phyloP scores from a whole-genome alignment of 2,113 vertebrate species.

The Regulus satrapa region DNA sequence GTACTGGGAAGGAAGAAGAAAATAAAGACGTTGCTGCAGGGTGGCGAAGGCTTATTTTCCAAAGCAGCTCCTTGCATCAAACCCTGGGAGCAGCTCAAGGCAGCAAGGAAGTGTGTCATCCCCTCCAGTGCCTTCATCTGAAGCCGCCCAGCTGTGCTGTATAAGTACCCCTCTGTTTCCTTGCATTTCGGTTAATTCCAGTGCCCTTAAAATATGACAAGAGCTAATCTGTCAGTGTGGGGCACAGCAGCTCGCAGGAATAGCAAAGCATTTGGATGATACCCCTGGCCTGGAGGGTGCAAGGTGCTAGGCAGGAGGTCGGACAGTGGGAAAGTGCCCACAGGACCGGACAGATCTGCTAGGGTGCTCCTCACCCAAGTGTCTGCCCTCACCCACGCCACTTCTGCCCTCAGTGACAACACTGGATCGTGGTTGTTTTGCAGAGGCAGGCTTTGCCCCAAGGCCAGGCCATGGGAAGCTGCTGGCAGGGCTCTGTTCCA shows the following conservation, averaged over 20 bases:
- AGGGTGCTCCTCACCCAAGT: not conserved
- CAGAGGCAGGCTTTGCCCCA: not conserved
- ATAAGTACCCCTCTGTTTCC: slow-evolving; percentile 12
- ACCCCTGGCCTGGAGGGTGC: not conserved
- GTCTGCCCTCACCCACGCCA: accelerated
- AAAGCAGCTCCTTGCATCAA: not conserved
- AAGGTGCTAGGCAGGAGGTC: not conserved
- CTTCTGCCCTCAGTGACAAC: not conserved
- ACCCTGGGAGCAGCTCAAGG: not conserved
- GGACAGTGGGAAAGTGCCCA: not conserved
- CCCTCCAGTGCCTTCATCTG: not conserved
- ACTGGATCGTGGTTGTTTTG: not conserved
- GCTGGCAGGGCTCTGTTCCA: not conserved
- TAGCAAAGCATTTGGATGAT: not conserved
- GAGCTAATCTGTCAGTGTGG: not conserved
- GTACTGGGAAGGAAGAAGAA: not conserved
- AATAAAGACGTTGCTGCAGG: not conserved
- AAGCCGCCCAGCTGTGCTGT: slow-evolving; percentile 21
- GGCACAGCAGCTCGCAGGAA: not conserved
- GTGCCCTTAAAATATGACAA: not conserved
- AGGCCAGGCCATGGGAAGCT: not conserved
- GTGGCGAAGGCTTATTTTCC: not conserved
- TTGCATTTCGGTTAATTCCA: slow-evolving; percentile 23
- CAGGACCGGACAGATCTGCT: accelerated
- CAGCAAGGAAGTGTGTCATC: not conserved